Evolutionary conservation across 2,113 vertebrate genomes (phyloP).

Genomic region (Oreochromis spilurus): DNA sequence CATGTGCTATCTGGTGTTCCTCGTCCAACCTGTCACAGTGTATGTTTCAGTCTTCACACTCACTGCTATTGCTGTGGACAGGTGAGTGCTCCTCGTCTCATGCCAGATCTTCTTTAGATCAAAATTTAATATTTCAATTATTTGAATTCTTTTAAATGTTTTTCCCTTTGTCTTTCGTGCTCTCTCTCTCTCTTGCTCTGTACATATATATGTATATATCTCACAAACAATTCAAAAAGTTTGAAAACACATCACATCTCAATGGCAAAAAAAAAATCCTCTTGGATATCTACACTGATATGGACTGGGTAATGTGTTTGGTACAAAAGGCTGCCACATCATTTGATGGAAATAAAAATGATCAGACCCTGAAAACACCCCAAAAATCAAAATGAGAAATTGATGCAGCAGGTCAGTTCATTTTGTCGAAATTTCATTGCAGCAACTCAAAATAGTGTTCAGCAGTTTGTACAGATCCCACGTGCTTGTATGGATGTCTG

Average conservation of each 20-base stretch:
- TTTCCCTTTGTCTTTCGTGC: background rate
- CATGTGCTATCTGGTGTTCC: slow-evolving; percentile 78
- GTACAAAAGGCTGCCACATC: background rate
- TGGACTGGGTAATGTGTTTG: background rate
- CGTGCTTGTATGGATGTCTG: background rate
- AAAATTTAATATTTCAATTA: background rate
- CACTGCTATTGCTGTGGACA: slow-evolving; percentile 76
- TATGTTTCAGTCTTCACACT: slow-evolving; percentile 78
- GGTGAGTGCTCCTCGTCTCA: slow-evolving; percentile 40
- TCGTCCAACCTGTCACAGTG: slow-evolving; percentile 75
- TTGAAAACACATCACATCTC: background rate
- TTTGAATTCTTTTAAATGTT: background rate
- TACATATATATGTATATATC: background rate
- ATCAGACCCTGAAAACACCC: background rate
- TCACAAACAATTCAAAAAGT: background rate
- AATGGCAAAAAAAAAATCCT: background rate
- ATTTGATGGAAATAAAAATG: background rate
- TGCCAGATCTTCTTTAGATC: background rate
- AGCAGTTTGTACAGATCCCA: background rate
- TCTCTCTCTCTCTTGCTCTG: background rate
- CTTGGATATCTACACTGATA: background rate
- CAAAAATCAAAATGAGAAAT: background rate
- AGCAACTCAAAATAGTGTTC: background rate
- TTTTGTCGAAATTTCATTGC: background rate
- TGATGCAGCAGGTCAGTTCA: background rate